phyloP scores from a whole-genome alignment of 2,113 vertebrate species.

The Apteryx mantelli region DNA sequence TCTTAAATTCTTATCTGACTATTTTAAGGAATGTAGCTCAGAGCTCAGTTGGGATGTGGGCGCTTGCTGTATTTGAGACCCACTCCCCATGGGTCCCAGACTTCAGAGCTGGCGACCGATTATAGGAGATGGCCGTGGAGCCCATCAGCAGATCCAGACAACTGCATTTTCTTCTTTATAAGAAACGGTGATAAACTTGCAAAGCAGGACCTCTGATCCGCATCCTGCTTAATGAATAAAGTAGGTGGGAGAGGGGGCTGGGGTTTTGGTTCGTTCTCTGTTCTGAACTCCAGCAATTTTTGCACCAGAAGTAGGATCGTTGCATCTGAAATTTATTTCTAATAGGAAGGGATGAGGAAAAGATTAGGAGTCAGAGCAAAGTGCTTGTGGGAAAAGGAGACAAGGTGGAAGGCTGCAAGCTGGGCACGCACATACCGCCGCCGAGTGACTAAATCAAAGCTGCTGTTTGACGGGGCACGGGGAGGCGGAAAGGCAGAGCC shows the following conservation, averaged over 20 bases:
- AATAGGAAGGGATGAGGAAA: not conserved
- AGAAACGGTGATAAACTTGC: not conserved
- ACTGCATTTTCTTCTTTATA: not conserved
- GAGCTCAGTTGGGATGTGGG: not conserved
- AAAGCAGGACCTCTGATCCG: not conserved
- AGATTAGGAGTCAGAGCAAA: not conserved
- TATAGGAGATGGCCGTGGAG: not conserved
- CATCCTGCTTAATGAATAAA: not conserved
- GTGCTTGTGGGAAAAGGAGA: not conserved
- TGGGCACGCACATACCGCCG: rapidly evolving
- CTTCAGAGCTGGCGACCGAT: not conserved
- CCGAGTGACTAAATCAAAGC: not conserved
- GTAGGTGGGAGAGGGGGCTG: not conserved
- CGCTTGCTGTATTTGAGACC: not conserved
- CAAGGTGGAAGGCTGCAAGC: not conserved
- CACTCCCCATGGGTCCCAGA: not conserved
- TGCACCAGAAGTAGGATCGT: not conserved
- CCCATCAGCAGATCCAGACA: rapidly evolving
- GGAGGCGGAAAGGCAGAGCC: not conserved
- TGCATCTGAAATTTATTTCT: not conserved
- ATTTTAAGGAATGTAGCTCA: not conserved
- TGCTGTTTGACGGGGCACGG: not conserved
- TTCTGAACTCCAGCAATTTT: not conserved
- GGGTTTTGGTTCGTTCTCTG: not conserved
- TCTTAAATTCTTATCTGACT: not conserved